Base-by-base conservation (phyloP, 1,140 invertebrate species). In the Reticulitermes speratus region DNA sequence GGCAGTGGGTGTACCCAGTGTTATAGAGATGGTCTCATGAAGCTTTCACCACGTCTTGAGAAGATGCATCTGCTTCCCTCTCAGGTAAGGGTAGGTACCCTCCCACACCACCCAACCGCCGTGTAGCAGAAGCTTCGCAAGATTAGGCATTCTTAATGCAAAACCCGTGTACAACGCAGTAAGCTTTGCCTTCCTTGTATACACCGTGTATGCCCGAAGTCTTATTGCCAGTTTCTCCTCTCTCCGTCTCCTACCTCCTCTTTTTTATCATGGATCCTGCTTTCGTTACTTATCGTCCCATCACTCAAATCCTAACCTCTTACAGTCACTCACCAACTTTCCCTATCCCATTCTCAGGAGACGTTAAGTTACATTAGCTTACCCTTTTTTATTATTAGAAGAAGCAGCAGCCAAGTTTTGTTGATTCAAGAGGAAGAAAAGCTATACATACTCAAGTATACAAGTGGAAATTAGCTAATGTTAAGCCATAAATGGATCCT, bases 91-190 rank as follows among this genome's bases (percentile, higher is more conserved):
- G 25, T 52, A 84, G 83, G 32, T 11, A 8, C n/a, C 44, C 83
- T 44, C 83, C 83, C 59, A n/a, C 48, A 44, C 59, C 19, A 75
- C 65, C 65, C n/a, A 14, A 75, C 25, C 65, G n/a, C 65, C 65
- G 25, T 30, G 65, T 75, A 75, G 65, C 65, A 75, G 25, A 30
- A 75, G 65, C 65, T 75, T 75, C 44, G 82, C 55, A 44, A 86
- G 86, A 86, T 86, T 86, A 86, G 82, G 86, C 86, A 86, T 86
- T 86, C 86, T 86, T 86, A 86, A 86, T 86, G 86, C 86, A 86
- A 86, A 86, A 86, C 86, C 86, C 86, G 81, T 86, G 86, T 86
- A 85, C 44, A 84, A 45, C 21, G 44, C 48, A 44, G 44, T 84
- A 84, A 84, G 83, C 83, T 52, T 84, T 84, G 44, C 44, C 83